Base-by-base conservation (phyloP, 2,888 invertebrate species). In the Germaria angustata region DNA sequence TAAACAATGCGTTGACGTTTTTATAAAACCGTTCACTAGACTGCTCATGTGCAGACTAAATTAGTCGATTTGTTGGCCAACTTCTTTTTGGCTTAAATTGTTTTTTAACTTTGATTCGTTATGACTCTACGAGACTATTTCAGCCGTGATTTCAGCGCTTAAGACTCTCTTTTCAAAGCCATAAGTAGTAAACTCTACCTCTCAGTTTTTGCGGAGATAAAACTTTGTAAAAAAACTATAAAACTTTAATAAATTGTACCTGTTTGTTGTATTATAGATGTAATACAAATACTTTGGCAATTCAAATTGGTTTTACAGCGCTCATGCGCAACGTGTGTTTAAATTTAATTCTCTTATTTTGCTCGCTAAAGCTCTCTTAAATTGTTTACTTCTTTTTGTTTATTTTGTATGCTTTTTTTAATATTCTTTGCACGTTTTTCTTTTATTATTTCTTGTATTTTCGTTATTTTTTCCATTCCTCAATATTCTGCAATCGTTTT, bases 31-130 rank as follows among this genome's bases (percentile, higher is more conserved):
- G 90, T 88, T 89, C 89, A 89, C 89, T 86, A 87, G 87, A 88
- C 90, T 89, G 89, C 89, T 89, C 88, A 88, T 88, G 88, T 89
- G 90, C 90, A 90, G 90, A 90, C 90, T 90, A 87, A 90, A 88
- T 86, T 88, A 87, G 87, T 75, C 86, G 87, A 85, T 87, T 85
- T 86, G 86, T 88, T 89, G 88, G 88, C 88, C 87, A 88, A 89
- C 88, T 85, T 85, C 84, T 86, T 80, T 86, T 88, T 89, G 88
- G 86, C 87, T 85, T 77, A 39, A 55, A 73, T 55, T 13, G 24
- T 55, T 53, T 34, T 44, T 59, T 61, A 7, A 13, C 11, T 55
- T 46, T 28, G 44, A 51, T 34, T 69, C 17, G 15, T 9, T 34
- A 9, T 46, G 24, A 9, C 63, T 71, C 41, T 36, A 15, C 32